Evolutionary conservation across 1,140 invertebrate species (phyloP).

Genomic region (Grapholita molesta): DNA sequence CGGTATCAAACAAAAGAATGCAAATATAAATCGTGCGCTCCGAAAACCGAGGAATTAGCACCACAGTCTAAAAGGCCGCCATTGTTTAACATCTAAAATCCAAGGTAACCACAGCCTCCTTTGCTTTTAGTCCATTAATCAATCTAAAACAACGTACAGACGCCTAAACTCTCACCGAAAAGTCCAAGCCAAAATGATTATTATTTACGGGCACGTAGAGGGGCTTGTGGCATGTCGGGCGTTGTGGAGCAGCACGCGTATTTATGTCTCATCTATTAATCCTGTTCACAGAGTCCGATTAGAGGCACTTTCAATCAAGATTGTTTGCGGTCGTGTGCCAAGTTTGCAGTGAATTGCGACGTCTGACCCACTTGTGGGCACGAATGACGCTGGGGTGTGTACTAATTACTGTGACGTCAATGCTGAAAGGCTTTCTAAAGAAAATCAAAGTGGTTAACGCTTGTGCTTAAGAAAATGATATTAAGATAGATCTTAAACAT

Average conservation of each 20-base stretch:
- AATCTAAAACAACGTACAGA: slow-evolving; percentile 5
- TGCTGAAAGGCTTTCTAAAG: slow-evolving; percentile 11
- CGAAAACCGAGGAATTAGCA: background rate
- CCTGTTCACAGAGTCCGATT: slow-evolving; percentile 36
- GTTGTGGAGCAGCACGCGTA: background rate
- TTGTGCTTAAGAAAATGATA: background rate
- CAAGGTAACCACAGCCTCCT: background rate
- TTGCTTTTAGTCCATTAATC: slow-evolving; percentile 10
- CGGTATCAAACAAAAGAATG: background rate
- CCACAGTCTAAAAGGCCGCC: background rate
- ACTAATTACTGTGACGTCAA: slow-evolving; percentile 9
- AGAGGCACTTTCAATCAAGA: slow-evolving; percentile 59
- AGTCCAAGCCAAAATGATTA: background rate
- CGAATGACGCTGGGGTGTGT: slow-evolving; percentile 20
- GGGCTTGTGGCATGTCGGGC: background rate
- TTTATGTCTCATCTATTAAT: slow-evolving; percentile 32
- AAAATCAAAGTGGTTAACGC: background rate
- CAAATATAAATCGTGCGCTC: background rate
- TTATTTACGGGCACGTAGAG: background rate
- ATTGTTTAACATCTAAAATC: slow-evolving; percentile 15
- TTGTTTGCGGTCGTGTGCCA: slow-evolving; percentile 51
- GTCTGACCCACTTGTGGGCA: slow-evolving; percentile 49
- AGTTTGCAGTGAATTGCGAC: slow-evolving; percentile 39
- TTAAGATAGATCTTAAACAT: background rate
- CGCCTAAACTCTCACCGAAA: background rate